Evolutionary conservation across 2,888 invertebrate species (phyloP).

Genomic region (Chrysolina haemoptera): DNA sequence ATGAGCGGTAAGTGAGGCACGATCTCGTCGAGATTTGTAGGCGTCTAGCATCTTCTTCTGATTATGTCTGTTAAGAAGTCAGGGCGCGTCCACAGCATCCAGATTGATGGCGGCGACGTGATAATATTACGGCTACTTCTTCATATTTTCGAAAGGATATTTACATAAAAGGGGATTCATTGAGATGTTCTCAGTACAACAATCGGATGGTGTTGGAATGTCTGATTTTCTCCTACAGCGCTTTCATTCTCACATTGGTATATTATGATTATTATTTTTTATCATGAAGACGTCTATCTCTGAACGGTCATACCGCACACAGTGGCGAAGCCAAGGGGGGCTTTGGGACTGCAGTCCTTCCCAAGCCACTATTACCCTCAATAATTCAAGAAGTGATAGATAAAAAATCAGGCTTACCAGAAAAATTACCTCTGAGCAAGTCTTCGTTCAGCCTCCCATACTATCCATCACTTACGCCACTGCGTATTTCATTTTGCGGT

Average conservation of each 20-base stretch:
- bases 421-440: no score
- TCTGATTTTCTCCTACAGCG: not conserved
- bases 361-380: no score
- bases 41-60: slow-evolving; percentile 43
- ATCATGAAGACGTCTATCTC: no score
- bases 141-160: slow-evolving; percentile 45
- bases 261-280: no score
- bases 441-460: no score
- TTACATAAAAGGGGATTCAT: slow-evolving; percentile 49
- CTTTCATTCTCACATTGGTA: no score
- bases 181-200: slow-evolving; percentile 26
- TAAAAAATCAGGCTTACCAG: no score
- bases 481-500: not conserved
- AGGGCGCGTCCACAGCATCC: slow-evolving; percentile 47
- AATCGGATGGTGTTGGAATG: not conserved
- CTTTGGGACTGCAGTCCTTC: no score
- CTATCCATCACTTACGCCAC: not conserved
- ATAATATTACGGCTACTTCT: slow-evolving; percentile 48
- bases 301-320: no score
- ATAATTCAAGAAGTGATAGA: no score
- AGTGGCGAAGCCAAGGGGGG: no score
- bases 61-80: slow-evolving; percentile 52
- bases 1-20: slow-evolving; percentile 24
- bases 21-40: slow-evolving; percentile 43
- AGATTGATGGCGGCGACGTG: slow-evolving; percentile 56